These are phyloP conservation scores for Nephrocerus scutellatus DNA, from an alignment of 2,888 invertebrate genomes.

Conservation along the genomic window DNA sequence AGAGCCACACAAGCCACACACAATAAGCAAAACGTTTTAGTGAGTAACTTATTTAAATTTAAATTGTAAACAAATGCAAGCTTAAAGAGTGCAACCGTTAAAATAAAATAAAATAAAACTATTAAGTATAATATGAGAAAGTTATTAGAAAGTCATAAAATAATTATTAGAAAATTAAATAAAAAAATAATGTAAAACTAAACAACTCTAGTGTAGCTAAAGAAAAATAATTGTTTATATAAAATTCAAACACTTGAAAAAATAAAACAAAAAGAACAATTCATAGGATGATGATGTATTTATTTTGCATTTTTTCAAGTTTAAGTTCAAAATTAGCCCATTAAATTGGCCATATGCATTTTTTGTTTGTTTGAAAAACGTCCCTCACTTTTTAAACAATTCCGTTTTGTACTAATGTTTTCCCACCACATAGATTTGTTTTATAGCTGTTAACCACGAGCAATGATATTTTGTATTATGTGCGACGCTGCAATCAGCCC, in stretches of 20 bases:
- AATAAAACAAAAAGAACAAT: neutral
- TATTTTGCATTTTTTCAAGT: no score
- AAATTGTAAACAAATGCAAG: slow-evolving; percentile 24
- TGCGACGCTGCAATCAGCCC: no score
- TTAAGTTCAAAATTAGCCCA: no score
- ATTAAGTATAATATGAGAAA: slow-evolving; percentile 22
- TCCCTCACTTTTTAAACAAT: no score
- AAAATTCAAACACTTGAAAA: neutral
- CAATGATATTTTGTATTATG: no score
- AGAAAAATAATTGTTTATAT: slow-evolving; percentile 5
- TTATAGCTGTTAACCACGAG: no score
- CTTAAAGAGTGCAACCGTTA: slow-evolving; percentile 30
- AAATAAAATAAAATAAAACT: slow-evolving; percentile 18
- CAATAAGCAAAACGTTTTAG: slow-evolving; percentile 12
- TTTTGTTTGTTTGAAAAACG: no score
- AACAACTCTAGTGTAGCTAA: slow-evolving; percentile 20
- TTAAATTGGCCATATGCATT: no score
- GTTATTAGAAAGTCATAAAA: slow-evolving; percentile 25
- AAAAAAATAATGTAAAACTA: slow-evolving; percentile 8
- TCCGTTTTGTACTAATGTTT: no score
- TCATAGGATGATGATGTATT: no score
- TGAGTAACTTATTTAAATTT: slow-evolving; percentile 20
- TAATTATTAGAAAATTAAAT: slow-evolving; percentile 24
- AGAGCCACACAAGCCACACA: slow-evolving; percentile 5
- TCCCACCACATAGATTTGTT: no score